Percentiles rank a stretch among this genome's conserved stretches.
Conservation (phyloP, 1,140 invertebrate genomes). For the Delia radicum region DNA sequence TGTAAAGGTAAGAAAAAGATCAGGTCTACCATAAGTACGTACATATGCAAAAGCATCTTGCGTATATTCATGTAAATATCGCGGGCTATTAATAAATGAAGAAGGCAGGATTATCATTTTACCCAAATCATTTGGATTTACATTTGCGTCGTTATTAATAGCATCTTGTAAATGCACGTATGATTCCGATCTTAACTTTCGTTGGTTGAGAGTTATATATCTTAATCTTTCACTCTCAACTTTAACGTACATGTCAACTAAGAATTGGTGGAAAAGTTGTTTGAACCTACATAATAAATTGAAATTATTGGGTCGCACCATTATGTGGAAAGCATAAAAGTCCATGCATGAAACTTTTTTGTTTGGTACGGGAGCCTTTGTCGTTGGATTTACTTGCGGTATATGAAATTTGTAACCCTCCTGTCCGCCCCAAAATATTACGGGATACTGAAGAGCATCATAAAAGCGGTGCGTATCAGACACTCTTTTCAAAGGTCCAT, state of each 20-base stretch:
- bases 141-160: conserved; percentile 30
- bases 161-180: conserved; percentile 28
- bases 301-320: background rate
- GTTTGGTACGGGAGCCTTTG: background rate
- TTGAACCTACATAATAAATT: background rate
- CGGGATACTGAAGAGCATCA: background rate
- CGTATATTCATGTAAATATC: conserved; percentile 56
- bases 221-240: conserved; percentile 25
- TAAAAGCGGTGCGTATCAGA: background rate
- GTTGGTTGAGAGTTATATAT: conserved; percentile 26
- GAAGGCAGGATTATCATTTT: conserved; percentile 55
- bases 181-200: conserved; percentile 24
- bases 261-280: conserved; percentile 45
- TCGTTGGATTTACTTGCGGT: background rate
- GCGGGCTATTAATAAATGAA: conserved; percentile 53
- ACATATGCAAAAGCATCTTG: conserved; percentile 57
- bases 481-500: background rate
- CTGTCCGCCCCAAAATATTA: background rate
- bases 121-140: conserved; percentile 24
- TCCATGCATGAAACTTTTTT: background rate
- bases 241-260: conserved; percentile 57
- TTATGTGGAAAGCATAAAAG: background rate
- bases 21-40: conserved; percentile 53
- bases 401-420: background rate
- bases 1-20: conserved; percentile 28